These are phyloP conservation scores for Agrenia bidenticulata DNA, from an alignment of 2,888 invertebrate species.

Conservation along the genomic window DNA sequence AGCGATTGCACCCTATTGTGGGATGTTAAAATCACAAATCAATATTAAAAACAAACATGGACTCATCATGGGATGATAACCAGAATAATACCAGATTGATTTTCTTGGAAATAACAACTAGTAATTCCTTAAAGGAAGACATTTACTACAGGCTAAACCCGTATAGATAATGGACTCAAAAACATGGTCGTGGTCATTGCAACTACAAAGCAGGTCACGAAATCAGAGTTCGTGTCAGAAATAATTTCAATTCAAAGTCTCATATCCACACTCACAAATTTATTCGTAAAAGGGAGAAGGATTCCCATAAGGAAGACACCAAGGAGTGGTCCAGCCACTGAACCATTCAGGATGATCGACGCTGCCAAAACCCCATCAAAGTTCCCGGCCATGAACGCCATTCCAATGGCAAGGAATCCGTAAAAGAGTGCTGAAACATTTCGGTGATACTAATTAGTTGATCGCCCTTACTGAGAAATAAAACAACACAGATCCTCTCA, in stretches of 20 bases:
- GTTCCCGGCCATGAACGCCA: conserved; percentile 40
- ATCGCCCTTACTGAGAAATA: background rate
- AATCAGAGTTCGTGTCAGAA: conserved; percentile 1
- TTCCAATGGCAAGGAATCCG: conserved; percentile 34
- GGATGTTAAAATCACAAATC: no score
- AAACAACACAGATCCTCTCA: no score
- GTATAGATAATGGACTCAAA: background rate
- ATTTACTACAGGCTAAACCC: background rate
- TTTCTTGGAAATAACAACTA: no score
- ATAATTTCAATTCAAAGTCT: background rate
- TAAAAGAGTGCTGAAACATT: conserved; percentile 26
- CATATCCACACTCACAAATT: conserved; percentile 62
- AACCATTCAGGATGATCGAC: conserved; percentile 49
- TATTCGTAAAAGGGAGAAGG: conserved; percentile 77
- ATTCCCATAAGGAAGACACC: conserved; percentile 77
- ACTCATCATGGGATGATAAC: no score
- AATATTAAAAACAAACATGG: no score
- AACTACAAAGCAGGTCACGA: background rate
- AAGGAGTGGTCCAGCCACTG: conserved; percentile 52
- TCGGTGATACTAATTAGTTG: background rate
- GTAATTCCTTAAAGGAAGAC: no score
- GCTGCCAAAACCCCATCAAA: conserved; percentile 45
- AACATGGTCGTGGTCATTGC: background rate
- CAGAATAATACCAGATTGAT: no score
- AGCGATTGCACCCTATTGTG: conserved; percentile 72